Conservation (phyloP, 2,113 vertebrate genomes). For the Procavia capensis region DNA sequence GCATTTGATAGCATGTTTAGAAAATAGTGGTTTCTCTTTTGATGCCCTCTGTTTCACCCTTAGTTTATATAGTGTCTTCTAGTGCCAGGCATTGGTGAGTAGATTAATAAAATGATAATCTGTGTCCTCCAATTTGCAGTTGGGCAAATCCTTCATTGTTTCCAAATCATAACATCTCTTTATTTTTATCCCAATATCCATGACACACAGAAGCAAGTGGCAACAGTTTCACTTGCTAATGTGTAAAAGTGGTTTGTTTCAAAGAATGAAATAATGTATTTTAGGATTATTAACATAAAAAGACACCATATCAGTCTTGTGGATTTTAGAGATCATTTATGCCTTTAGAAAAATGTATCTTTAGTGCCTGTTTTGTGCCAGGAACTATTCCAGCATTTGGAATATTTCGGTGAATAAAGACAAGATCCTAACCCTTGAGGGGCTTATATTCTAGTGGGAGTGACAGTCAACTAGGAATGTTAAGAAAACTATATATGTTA, state of each 20-base stretch:
- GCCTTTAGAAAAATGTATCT: background rate
- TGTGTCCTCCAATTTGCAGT: slow-evolving; percentile 15
- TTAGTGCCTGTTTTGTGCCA: background rate
- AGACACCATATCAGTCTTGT: background rate
- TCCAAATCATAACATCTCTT: background rate
- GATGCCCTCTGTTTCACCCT: background rate
- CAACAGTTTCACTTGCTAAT: slow-evolving; percentile 6
- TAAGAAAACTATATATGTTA: slow-evolving; percentile 25
- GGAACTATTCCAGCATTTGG: background rate
- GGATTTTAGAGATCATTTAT: slow-evolving; percentile 31
- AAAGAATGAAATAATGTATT: background rate
- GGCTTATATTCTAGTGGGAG: background rate
- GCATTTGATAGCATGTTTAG: background rate
- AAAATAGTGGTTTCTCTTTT: slow-evolving; percentile 20
- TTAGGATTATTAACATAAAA: slow-evolving; percentile 36
- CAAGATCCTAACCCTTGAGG: background rate
- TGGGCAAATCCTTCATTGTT: background rate
- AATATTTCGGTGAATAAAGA: slow-evolving; percentile 51
- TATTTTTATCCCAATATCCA: slow-evolving; percentile 30
- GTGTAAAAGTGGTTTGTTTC: slow-evolving; percentile 34
- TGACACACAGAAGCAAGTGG: background rate
- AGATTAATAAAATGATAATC: background rate
- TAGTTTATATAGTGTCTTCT: background rate
- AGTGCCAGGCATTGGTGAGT: background rate
- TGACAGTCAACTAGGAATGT: background rate